Conservation (phyloP, 2,113 vertebrate species). For the Origma solitaria region DNA sequence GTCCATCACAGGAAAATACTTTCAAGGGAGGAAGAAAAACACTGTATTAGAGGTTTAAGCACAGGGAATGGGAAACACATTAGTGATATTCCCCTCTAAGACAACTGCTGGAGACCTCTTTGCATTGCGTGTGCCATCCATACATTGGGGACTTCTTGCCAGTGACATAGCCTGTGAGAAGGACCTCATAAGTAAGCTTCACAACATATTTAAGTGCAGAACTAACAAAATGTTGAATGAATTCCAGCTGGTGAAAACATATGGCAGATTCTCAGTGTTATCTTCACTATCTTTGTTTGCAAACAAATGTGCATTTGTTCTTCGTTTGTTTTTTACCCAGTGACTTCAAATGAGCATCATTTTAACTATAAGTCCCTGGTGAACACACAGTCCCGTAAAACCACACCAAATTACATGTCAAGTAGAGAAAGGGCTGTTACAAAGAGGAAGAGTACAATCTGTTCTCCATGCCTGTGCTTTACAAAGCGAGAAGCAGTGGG, state of each 20-base stretch:
- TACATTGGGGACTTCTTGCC: neutral
- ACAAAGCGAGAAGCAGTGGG: neutral
- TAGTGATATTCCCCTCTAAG: neutral
- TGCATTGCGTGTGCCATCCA: neutral
- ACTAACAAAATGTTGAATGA: slow-evolving; percentile 58
- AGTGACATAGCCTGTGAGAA: neutral
- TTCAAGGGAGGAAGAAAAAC: neutral
- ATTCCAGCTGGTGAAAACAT: slow-evolving; percentile 72
- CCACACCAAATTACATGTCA: neutral
- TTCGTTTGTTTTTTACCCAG: slow-evolving; percentile 53
- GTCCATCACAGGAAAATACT: neutral
- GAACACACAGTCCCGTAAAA: slow-evolving; percentile 20
- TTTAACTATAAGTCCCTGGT: slow-evolving; percentile 21
- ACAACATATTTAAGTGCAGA: slow-evolving; percentile 12
- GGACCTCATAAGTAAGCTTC: slow-evolving; percentile 11
- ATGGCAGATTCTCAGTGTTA: slow-evolving; percentile 63
- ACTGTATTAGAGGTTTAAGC: neutral
- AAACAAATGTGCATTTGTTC: slow-evolving; percentile 74
- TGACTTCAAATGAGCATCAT: slow-evolving; percentile 39
- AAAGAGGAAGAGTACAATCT: neutral
- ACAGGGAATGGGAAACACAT: slow-evolving; percentile 7
- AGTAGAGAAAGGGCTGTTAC: neutral
- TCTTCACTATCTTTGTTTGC: slow-evolving; percentile 68
- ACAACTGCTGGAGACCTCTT: neutral
- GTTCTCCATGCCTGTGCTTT: neutral